phyloP scores from a whole-genome alignment of 2,113 vertebrate species.

The Pontoporia blainvillei region DNA sequence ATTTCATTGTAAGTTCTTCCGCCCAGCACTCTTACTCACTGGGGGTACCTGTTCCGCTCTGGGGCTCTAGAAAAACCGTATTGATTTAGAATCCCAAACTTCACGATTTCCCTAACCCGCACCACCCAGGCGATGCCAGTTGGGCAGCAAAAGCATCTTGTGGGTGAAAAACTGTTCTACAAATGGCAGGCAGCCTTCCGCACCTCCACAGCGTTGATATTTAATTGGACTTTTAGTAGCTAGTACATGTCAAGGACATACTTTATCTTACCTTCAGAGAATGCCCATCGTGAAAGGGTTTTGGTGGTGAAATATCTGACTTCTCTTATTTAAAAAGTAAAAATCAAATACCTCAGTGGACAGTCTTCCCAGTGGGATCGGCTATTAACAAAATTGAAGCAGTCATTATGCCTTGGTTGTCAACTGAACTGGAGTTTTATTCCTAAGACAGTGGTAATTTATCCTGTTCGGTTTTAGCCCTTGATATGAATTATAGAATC shows the following conservation, averaged over 20 bases:
- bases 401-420: not conserved
- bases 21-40: not conserved
- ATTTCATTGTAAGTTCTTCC: not conserved
- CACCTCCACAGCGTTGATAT: no score
- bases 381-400: not conserved
- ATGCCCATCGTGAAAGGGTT: not conserved
- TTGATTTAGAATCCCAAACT: not conserved
- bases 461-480: not conserved
- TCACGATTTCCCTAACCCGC: fast-evolving
- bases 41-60: not conserved
- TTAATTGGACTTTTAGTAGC: not conserved
- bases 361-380: not conserved
- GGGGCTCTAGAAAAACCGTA: fast-evolving
- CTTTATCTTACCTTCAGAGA: not conserved
- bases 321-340: not conserved
- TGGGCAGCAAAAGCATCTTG: fast-evolving
- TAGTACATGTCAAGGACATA: not conserved
- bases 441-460: not conserved
- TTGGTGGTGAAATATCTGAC: not conserved
- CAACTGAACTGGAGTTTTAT: not conserved
- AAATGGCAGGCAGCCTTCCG: not conserved
- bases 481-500: not conserved
- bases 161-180: fast-evolving
- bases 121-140: fast-evolving
- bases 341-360: not conserved